Evolutionary conservation across 2,797 vertebrate species (phyloP).

Genomic region (Pyrocephalus nanus): DNA sequence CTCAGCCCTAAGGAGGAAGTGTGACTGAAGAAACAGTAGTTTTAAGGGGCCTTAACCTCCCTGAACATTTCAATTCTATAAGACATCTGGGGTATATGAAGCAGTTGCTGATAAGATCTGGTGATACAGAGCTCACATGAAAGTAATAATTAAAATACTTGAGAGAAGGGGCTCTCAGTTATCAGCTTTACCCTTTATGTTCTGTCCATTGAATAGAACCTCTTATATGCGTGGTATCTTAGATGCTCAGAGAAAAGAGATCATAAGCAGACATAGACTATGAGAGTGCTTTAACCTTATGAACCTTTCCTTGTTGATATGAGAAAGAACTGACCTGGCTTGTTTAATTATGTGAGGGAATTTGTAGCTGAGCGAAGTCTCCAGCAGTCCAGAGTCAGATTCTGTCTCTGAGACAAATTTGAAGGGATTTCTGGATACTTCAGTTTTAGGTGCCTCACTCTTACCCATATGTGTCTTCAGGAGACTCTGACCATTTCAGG

Average conservation of each 20-base stretch:
- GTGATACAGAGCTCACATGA: neutral
- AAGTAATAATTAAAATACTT: conserved; percentile 38
- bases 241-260: neutral
- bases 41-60: neutral
- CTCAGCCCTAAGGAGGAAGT: neutral
- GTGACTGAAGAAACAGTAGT: neutral
- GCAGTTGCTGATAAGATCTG: neutral
- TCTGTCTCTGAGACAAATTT: neutral
- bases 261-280: neutral
- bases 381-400: neutral
- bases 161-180: neutral
- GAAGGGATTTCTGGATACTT: neutral
- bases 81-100: neutral
- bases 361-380: neutral
- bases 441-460: neutral
- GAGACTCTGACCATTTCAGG: neutral
- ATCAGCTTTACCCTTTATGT: neutral
- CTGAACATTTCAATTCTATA: neutral
- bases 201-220: neutral
- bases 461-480: neutral
- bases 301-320: neutral
- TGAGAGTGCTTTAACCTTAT: neutral
- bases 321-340: neutral
- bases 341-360: neutral
- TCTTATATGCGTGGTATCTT: neutral